phyloP scores from a whole-genome alignment of 2,888 invertebrate species.

The Acanthosepion lycidas region DNA sequence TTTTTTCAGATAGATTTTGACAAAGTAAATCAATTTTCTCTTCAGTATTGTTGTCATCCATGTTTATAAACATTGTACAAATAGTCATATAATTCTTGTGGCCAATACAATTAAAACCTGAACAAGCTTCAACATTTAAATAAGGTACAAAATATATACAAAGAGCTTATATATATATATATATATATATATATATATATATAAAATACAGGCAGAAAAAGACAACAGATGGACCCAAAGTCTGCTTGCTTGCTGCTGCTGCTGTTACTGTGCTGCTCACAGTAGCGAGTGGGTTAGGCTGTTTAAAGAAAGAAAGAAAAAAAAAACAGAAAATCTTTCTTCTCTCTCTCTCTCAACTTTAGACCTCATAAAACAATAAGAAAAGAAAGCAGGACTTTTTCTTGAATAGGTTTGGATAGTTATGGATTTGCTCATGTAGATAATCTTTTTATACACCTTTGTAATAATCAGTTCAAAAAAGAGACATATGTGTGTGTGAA shows the following conservation, averaged over 20 bases:
- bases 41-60: background rate
- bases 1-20: background rate
- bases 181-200: background rate
- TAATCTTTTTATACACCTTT: background rate
- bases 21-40: background rate
- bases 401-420: background rate
- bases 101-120: background rate
- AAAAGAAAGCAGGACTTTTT: background rate
- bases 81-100: background rate
- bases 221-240: background rate
- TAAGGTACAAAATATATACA: background rate
- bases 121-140: conserved; percentile 2
- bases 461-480: background rate
- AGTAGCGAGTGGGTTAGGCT: background rate
- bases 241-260: background rate
- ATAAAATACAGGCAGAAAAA: background rate
- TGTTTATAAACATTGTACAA: background rate
- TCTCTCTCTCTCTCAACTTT: background rate
- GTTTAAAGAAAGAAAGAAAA: background rate
- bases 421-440: background rate
- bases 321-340: background rate
- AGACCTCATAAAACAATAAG: background rate
- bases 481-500: background rate
- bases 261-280: background rate
- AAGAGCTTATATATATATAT: background rate